Conservation (phyloP, 2,113 vertebrate genomes). For the Xiphophorus maculatus region DNA sequence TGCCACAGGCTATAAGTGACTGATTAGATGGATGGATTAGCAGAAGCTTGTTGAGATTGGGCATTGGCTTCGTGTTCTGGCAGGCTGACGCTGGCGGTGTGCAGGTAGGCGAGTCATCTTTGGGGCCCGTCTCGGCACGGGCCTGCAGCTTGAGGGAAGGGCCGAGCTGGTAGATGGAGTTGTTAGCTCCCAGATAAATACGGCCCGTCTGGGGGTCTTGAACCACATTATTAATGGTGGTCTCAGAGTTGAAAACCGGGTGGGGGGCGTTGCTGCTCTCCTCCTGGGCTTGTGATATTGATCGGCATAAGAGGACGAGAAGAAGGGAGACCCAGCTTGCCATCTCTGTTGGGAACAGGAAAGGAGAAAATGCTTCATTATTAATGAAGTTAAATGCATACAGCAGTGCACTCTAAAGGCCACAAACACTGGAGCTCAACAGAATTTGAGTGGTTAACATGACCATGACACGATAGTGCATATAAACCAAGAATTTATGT, state of each 20-base stretch:
- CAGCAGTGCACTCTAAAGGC: constrained; percentile 18
- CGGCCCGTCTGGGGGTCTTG: constrained; percentile 84
- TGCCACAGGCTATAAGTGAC: constrained; percentile 90
- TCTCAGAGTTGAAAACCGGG: constrained; percentile 71
- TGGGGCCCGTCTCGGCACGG: constrained; percentile 79
- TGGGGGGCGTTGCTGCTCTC: constrained; percentile 21
- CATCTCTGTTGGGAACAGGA: constrained; percentile 74
- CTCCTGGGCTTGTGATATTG: constrained; percentile 38
- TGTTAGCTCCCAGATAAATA: constrained; percentile 91
- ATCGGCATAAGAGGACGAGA: constrained; percentile 57
- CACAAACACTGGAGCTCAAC: not conserved
- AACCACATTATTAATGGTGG: constrained; percentile 87
- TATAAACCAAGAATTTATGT: not conserved
- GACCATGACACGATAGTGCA: constrained; percentile 5
- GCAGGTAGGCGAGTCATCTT: constrained; percentile 85
- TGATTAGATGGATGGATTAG: constrained; percentile 80
- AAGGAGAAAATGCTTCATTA: constrained; percentile 24
- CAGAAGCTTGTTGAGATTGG: constrained; percentile 92
- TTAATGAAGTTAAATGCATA: constrained; percentile 33
- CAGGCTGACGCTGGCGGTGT: constrained; percentile 90
- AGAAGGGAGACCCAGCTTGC: constrained; percentile 74
- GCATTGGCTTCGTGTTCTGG: constrained; percentile 75
- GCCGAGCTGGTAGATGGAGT: constrained; percentile 86
- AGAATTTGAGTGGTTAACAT: constrained; percentile 14
- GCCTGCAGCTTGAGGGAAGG: constrained; percentile 70